phyloP scores from a whole-genome alignment of 2,797 vertebrate genomes.

The Sebastes vulpes region DNA sequence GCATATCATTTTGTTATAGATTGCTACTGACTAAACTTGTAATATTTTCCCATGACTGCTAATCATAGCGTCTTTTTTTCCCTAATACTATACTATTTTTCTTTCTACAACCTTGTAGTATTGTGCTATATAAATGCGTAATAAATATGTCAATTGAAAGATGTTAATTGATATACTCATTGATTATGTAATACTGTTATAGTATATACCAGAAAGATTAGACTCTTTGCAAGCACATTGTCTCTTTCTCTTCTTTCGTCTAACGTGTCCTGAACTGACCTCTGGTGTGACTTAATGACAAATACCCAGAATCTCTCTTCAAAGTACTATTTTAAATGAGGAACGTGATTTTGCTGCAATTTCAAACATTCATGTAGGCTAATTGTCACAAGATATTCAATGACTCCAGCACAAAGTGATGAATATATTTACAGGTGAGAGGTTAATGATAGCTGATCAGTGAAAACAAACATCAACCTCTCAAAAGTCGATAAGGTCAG shows the following conservation, averaged over 20 bases:
- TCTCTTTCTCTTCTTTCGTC: neutral
- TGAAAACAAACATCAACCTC: neutral
- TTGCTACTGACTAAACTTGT: too few relatives aligned
- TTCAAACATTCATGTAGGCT: neutral
- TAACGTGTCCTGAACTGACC: conserved; percentile 4
- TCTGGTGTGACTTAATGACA: neutral
- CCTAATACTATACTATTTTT: neutral
- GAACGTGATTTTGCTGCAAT: neutral
- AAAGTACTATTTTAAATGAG: neutral
- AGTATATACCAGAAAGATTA: neutral
- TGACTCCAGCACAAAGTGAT: neutral
- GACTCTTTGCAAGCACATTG: neutral
- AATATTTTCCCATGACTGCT: too few relatives aligned
- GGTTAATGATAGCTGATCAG: neutral
- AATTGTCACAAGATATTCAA: neutral
- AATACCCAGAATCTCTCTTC: neutral
- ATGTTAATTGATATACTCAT: neutral
- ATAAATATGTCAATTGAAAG: neutral
- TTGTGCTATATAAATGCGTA: neutral
- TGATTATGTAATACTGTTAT: neutral
- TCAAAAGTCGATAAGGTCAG: neutral
- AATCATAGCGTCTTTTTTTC: neutral
- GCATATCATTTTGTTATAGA: too few relatives aligned
- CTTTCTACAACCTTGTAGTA: neutral
- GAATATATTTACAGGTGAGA: neutral